Evolutionary conservation across 2,113 vertebrate genomes (phyloP).

Genomic region (Callocephalon fimbriatum): DNA sequence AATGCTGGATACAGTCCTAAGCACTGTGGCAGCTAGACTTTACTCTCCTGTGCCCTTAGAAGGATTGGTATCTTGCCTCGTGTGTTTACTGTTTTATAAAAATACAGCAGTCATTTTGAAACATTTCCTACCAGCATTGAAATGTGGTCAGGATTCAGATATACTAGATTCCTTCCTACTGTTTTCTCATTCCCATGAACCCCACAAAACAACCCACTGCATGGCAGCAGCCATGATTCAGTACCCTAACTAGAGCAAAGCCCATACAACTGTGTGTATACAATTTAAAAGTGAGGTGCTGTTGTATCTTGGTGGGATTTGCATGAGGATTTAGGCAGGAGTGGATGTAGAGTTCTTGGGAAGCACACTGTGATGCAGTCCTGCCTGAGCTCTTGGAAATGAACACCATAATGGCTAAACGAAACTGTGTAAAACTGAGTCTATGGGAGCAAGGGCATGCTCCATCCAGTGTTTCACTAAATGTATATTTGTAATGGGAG

Average conservation of each 20-base stretch:
- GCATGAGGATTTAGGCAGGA: not conserved
- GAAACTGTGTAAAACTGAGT: not conserved
- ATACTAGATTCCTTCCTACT: not conserved
- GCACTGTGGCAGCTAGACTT: not conserved
- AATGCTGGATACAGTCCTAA: not conserved
- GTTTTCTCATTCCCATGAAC: not conserved
- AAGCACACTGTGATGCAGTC: not conserved
- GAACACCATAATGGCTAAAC: not conserved
- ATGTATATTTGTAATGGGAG: not conserved
- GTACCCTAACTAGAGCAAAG: not conserved
- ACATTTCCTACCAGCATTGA: not conserved
- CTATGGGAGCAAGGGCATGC: not conserved
- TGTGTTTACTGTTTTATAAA: not conserved
- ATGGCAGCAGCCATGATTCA: not conserved
- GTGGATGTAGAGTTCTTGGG: not conserved
- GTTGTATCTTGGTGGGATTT: not conserved
- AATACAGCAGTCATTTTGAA: not conserved
- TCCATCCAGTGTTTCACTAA: not conserved
- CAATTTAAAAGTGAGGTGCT: not conserved
- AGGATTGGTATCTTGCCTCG: not conserved
- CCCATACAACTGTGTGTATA: fast-evolving
- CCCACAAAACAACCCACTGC: not conserved
- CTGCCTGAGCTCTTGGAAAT: not conserved
- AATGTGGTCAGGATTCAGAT: not conserved
- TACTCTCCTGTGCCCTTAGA: not conserved